A percentile compares a stretch with the other conserved stretches of the same genome.
These are phyloP conservation scores for Acropternis orthonyx DNA, from an alignment of 2,797 vertebrate species.

Conservation along the genomic window DNA sequence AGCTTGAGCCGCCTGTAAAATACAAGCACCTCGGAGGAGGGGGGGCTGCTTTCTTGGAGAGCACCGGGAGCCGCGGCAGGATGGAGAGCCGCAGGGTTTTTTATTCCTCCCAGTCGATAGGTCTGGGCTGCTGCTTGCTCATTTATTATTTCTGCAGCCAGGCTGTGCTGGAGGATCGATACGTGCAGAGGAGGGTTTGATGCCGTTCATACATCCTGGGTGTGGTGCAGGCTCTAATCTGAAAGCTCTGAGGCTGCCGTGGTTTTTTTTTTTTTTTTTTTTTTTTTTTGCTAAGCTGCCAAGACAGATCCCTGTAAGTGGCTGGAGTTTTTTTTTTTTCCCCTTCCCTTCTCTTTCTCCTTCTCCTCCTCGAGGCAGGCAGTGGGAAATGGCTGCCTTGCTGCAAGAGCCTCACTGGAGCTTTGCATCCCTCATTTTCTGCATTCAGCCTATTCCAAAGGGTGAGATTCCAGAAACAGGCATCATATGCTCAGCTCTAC, in stretches of 20 bases:
- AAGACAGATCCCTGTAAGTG: background rate
- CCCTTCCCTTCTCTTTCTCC: no score
- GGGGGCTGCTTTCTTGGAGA: background rate
- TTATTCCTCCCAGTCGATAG: background rate
- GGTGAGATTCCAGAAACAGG: background rate
- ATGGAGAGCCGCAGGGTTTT: background rate
- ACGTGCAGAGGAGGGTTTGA: background rate
- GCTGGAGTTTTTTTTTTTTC: background rate
- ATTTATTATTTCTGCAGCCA: background rate
- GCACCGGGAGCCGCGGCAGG: background rate
- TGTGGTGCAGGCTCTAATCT: background rate
- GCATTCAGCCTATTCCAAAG: background rate
- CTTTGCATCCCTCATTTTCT: background rate
- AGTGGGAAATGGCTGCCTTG: slow-evolving; percentile 21
- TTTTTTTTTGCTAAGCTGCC: background rate
- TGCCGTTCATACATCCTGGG: background rate
- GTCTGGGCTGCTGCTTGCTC: background rate
- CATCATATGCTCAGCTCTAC: background rate
- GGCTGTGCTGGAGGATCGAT: background rate
- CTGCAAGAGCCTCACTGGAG: background rate
- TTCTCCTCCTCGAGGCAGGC: background rate
- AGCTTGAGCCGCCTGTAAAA: background rate
- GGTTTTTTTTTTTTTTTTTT: background rate
- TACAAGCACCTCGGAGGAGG: background rate
- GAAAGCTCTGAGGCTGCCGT: background rate